Conservation (phyloP, 1,140 invertebrate genomes). For the Chrysoperla carnea region DNA sequence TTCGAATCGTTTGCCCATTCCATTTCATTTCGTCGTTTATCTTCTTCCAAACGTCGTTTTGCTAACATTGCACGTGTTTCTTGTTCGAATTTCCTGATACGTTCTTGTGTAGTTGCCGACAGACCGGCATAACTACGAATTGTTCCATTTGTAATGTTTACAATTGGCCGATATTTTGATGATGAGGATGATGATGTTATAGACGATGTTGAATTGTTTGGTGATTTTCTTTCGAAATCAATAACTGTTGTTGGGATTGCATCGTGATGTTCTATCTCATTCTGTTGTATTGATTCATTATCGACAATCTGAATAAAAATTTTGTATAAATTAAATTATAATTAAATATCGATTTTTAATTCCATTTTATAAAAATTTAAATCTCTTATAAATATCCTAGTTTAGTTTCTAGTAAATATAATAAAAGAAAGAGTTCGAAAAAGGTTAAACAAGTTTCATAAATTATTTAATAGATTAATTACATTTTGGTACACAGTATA, state of each 20-base stretch:
- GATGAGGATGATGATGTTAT: neutral
- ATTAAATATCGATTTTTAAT: too few relatives aligned
- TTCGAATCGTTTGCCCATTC: constrained; percentile 21
- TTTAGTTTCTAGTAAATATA: too few relatives aligned
- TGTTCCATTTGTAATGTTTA: constrained; percentile 18
- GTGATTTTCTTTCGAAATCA: constrained; percentile 12
- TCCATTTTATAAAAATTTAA: too few relatives aligned
- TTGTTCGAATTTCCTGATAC: constrained; percentile 47
- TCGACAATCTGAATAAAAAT: too few relatives aligned
- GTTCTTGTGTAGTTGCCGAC: constrained; percentile 33
- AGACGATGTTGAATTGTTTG: constrained; percentile 6
- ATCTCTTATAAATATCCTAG: too few relatives aligned
- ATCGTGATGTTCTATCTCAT: constrained; percentile 2
- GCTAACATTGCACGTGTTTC: constrained; percentile 53
- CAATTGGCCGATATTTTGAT: constrained; percentile 7
- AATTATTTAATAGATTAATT: too few relatives aligned
- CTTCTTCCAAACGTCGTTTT: constrained; percentile 28
- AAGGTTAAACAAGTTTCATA: too few relatives aligned
- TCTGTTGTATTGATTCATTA: too few relatives aligned
- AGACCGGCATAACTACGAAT: constrained; percentile 12
- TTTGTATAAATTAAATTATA: too few relatives aligned
- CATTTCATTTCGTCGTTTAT: constrained; percentile 35
- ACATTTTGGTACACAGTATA: too few relatives aligned
- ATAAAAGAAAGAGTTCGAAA: too few relatives aligned
- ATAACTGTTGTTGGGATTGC: constrained; percentile 16